Conservation (phyloP, 2,113 vertebrate species). For the Apistogramma diplotaenia region DNA sequence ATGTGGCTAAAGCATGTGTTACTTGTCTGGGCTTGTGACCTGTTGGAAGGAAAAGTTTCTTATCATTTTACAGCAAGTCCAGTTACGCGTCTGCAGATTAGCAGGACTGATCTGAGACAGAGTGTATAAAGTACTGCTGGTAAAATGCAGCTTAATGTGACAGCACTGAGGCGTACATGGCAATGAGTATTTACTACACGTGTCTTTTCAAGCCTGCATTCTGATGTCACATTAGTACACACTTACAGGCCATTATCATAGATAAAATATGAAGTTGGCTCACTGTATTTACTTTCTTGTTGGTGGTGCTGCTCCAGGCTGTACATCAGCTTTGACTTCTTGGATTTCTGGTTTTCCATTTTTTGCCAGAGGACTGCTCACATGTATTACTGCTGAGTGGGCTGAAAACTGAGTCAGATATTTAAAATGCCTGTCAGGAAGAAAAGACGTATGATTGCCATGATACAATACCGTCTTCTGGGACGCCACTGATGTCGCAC, state of each 20-base stretch:
- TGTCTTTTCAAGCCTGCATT: neutral
- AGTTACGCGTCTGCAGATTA: neutral
- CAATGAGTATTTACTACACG: neutral
- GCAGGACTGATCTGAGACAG: neutral
- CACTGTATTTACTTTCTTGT: neutral
- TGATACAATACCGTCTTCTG: neutral
- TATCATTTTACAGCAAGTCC: neutral
- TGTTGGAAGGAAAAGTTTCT: neutral
- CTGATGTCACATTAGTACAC: neutral
- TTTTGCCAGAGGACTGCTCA: neutral
- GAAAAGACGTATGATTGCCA: neutral
- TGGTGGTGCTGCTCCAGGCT: neutral
- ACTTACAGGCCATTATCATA: neutral
- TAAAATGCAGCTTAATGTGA: neutral
- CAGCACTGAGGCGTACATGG: neutral
- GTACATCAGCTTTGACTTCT: constrained; percentile 6
- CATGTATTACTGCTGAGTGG: neutral
- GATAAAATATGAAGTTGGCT: neutral
- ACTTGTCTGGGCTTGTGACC: constrained; percentile 21
- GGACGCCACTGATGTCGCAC: neutral
- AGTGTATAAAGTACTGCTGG: neutral
- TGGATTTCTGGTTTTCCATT: neutral
- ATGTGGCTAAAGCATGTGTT: neutral
- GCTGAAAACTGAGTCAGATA: neutral
- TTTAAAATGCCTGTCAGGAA: neutral